Evolutionary conservation across 2,888 invertebrate species (phyloP).

Genomic region (Drosophila multiciliata): DNA sequence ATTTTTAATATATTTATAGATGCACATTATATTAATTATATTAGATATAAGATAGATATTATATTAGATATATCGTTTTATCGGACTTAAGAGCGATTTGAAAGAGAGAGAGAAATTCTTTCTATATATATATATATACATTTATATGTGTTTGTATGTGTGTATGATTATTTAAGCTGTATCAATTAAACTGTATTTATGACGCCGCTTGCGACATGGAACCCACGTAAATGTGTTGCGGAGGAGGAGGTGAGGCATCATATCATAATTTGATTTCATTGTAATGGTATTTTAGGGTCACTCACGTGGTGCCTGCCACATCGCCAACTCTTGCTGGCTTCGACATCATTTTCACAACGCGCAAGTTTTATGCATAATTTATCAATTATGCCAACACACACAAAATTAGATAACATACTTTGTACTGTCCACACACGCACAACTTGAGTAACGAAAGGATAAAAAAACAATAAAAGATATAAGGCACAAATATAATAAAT

Average conservation of each 20-base stretch:
- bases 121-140: too few relatives aligned
- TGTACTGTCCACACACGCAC: not conserved
- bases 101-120: too few relatives aligned
- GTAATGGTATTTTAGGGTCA: conserved; percentile 6
- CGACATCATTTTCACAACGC: conserved; percentile 19
- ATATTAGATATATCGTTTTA: not conserved
- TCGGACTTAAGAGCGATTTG: too few relatives aligned
- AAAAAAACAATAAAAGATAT: not conserved
- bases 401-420: conserved; percentile 57
- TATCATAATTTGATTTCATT: conserved; percentile 52
- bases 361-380: conserved; percentile 54
- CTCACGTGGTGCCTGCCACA: conserved; percentile 16
- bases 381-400: conserved; percentile 48
- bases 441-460: not conserved
- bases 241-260: conserved; percentile 1
- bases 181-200: conserved; percentile 42
- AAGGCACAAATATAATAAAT: not conserved
- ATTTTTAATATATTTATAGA: too few relatives aligned
- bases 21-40: not conserved
- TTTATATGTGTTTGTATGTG: not conserved
- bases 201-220: conserved; percentile 28
- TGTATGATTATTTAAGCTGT: conserved; percentile 10
- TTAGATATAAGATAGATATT: not conserved
- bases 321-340: not conserved
- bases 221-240: not conserved